phyloP scores from a whole-genome alignment of 2,888 invertebrate genomes.

The Hyposoter didymator region DNA sequence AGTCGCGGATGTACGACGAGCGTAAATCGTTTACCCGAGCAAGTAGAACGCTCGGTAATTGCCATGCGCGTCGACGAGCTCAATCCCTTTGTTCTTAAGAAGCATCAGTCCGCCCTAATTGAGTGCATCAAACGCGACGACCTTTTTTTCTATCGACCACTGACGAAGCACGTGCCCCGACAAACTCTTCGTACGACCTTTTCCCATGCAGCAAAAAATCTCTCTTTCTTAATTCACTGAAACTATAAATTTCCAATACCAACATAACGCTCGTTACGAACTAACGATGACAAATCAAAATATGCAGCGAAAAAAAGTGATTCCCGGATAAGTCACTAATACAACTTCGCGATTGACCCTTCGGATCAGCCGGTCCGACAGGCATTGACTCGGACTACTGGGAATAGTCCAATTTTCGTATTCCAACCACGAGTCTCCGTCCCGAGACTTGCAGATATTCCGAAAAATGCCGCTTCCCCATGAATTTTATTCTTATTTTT shows the following conservation, averaged over 20 bases:
- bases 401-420: not conserved
- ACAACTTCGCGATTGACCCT: not conserved
- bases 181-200: slow-evolving; percentile 20
- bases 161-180: slow-evolving; percentile 45
- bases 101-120: slow-evolving; percentile 73
- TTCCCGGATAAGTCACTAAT: not conserved
- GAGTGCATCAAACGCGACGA: slow-evolving; percentile 75
- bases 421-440: not conserved
- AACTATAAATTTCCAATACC: not conserved
- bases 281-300: not conserved
- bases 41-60: slow-evolving; percentile 30
- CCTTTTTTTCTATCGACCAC: slow-evolving; percentile 70
- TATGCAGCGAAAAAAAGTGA: not conserved
- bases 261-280: not conserved
- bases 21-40: slow-evolving; percentile 30
- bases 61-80: slow-evolving; percentile 51
- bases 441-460: not conserved
- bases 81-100: slow-evolving; percentile 41
- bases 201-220: slow-evolving; percentile 19
- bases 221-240: slow-evolving; percentile 31
- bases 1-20: slow-evolving; percentile 16
- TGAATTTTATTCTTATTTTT: not conserved
- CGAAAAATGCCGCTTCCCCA: not conserved
- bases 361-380: not conserved
- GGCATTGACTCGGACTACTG: slow-evolving; percentile 17